A percentile compares a stretch with the other conserved stretches of the same genome.
phyloP scores from a whole-genome alignment of 1,140 invertebrate genomes.

The Dreissena rostriformis region DNA sequence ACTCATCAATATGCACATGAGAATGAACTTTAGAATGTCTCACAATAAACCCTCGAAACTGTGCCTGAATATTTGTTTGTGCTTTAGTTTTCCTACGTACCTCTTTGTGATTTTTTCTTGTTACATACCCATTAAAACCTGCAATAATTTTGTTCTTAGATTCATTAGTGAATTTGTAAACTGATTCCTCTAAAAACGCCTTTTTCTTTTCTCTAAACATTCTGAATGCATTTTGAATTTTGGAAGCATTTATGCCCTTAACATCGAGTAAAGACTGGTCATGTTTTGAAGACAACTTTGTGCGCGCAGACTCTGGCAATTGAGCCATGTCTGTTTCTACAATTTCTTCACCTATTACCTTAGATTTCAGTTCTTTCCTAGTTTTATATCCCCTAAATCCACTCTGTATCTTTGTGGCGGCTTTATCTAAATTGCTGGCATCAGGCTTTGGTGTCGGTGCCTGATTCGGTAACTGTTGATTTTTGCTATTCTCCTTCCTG shows the following conservation, averaged over 20 bases:
- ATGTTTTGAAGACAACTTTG: constrained; percentile 17
- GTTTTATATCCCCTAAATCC: constrained; percentile 80
- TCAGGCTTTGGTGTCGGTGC: constrained; percentile 1
- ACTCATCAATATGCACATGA: constrained; percentile 2
- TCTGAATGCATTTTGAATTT: constrained; percentile 44
- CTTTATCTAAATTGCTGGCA: constrained; percentile 62
- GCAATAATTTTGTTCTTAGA: constrained; percentile 18
- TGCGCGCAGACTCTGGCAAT: constrained; percentile 41
- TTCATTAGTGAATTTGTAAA: neutral
- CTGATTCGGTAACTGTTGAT: constrained; percentile 39
- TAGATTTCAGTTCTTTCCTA: constrained; percentile 51
- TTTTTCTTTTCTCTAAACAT: constrained; percentile 14
- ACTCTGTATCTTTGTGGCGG: constrained; percentile 86
- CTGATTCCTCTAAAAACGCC: neutral
- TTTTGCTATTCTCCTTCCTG: constrained; percentile 56
- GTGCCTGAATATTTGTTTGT: constrained; percentile 27
- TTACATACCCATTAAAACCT: constrained; percentile 22
- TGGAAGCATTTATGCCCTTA: constrained; percentile 17
- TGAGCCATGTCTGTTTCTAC: constrained; percentile 41
- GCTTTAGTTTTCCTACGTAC: constrained; percentile 28
- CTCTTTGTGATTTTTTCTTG: constrained; percentile 18
- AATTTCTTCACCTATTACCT: constrained; percentile 48
- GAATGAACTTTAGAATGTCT: constrained; percentile 30
- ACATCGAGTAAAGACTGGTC: constrained; percentile 35
- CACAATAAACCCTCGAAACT: constrained; percentile 28